phyloP scores from a whole-genome alignment of 2,888 invertebrate species.

The Drosophila macrospina region DNA sequence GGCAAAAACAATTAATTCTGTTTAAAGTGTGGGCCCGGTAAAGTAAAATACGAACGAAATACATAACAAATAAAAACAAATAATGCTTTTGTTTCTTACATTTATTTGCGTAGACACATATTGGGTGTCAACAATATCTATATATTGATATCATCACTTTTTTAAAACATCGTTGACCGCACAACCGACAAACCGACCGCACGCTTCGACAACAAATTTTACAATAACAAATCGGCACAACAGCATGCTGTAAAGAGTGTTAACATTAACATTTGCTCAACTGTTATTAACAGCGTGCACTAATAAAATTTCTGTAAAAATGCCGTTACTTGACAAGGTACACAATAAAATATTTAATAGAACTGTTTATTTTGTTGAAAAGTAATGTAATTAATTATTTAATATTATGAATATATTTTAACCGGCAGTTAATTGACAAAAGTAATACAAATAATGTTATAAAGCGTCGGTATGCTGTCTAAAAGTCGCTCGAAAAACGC shows the following conservation, averaged over 20 bases:
- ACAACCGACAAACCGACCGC: conserved; percentile 49
- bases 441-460: too few relatives aligned
- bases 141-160: conserved; percentile 41
- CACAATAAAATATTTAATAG: not conserved
- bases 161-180: conserved; percentile 36
- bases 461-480: not conserved
- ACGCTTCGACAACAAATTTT: conserved; percentile 44
- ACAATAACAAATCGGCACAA: conserved; percentile 45
- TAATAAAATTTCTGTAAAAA: not conserved
- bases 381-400: not conserved
- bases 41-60: conserved; percentile 7
- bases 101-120: conserved; percentile 40
- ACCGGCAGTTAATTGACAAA: not conserved
- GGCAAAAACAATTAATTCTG: conserved; percentile 32
- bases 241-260: conserved; percentile 14
- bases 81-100: conserved; percentile 44
- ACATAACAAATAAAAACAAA: not conserved
- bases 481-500: conserved; percentile 11
- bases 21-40: conserved; percentile 16
- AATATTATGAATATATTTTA: too few relatives aligned
- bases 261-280: conserved; percentile 3
- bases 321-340: conserved; percentile 17
- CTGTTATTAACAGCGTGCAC: conserved; percentile 9
- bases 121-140: conserved; percentile 43
- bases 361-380: too few relatives aligned